Percentiles rank a stretch among this genome's conserved stretches.
phyloP scores from a whole-genome alignment of 2,113 vertebrate genomes.

The Microcebus griseorufus region DNA sequence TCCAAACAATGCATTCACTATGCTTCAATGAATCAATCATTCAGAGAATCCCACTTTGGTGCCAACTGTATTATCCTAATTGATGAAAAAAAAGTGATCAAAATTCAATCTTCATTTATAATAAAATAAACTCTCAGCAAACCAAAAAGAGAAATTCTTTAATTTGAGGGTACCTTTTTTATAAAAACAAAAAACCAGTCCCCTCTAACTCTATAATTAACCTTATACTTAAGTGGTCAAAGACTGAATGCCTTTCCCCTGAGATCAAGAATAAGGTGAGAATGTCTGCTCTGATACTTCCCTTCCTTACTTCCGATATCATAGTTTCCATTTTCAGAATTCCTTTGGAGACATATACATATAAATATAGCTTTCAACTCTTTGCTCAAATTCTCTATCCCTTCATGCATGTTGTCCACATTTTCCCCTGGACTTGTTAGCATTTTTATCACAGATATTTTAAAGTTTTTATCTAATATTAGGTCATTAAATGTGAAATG shows the following conservation, averaged over 20 bases:
- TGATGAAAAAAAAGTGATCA: background rate
- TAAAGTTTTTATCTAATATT: background rate
- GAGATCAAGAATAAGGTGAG: background rate
- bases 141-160: background rate
- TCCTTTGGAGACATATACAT: background rate
- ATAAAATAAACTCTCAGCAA: slow-evolving; percentile 19
- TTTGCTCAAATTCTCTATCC: background rate
- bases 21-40: background rate
- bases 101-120: background rate
- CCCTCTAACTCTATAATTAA: background rate
- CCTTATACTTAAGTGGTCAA: background rate
- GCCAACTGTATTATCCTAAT: background rate
- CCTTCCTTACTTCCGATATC: background rate
- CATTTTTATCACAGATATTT: background rate
- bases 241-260: background rate
- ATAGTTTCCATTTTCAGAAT: background rate
- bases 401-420: background rate
- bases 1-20: background rate
- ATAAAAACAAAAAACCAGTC: background rate
- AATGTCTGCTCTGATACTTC: background rate
- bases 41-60: background rate
- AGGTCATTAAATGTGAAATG: no score
- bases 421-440: background rate
- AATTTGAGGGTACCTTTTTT: background rate
- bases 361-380: background rate